Evolutionary conservation across 2,888 invertebrate genomes (phyloP).

Genomic region (Encarsia formosa): DNA sequence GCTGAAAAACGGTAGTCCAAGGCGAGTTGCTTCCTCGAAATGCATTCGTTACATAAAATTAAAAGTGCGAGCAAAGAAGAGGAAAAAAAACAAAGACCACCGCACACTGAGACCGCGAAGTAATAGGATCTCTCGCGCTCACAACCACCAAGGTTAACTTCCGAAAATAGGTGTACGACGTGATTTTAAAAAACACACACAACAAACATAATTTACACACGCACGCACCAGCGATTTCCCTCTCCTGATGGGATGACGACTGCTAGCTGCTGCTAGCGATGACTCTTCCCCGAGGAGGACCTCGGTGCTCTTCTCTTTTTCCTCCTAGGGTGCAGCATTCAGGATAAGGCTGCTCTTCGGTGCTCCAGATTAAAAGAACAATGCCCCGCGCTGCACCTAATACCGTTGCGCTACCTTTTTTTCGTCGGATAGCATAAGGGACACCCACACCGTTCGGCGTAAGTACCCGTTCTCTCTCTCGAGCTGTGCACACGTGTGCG

Average conservation of each 20-base stretch:
- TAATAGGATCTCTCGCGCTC: not conserved
- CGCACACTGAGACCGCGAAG: not conserved
- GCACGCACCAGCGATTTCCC: not conserved
- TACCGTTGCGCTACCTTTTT: no score
- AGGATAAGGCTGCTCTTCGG: no score
- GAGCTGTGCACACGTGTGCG: no score
- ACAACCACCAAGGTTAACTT: constrained; percentile 24
- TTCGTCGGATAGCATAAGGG: no score
- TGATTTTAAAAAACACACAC: not conserved
- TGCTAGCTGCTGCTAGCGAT: no score
- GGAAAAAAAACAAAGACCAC: not conserved
- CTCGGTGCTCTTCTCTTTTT: no score
- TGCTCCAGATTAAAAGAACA: no score
- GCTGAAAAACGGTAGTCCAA: not conserved
- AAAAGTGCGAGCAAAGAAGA: not conserved
- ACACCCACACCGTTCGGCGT: no score
- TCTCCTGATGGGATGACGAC: not conserved
- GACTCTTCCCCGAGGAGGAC: no score
- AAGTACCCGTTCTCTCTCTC: no score
- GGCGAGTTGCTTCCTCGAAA: not conserved
- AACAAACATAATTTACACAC: not conserved
- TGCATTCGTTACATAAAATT: not conserved
- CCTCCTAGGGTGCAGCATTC: no score
- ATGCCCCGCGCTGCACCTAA: no score
- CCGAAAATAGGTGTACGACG: constrained; percentile 16